Conservation (phyloP, 2,113 vertebrate species). For the Ciconia boyciana region DNA sequence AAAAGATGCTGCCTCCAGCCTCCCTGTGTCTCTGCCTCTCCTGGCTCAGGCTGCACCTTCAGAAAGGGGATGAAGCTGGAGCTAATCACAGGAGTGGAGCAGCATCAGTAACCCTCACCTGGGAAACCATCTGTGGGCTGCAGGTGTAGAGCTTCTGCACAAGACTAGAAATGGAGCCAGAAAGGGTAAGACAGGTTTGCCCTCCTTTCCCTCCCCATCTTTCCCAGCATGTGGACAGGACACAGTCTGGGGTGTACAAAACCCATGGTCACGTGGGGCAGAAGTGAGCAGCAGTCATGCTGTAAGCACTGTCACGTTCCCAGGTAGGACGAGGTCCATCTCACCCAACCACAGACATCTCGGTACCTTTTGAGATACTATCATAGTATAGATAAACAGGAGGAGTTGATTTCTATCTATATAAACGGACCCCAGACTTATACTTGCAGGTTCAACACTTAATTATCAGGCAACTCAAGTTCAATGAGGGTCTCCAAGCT, state of each 20-base stretch:
- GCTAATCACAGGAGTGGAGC: background rate
- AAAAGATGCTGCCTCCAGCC: background rate
- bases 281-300: background rate
- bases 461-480: background rate
- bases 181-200: background rate
- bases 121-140: background rate
- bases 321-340: background rate
- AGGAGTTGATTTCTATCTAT: background rate
- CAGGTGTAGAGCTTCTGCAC: background rate
- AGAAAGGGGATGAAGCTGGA: background rate
- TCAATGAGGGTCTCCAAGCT: background rate
- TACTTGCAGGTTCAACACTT: background rate
- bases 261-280: accelerated
- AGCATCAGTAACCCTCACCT: background rate
- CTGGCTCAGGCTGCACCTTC: background rate
- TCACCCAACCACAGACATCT: background rate
- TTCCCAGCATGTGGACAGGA: background rate
- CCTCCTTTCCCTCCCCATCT: background rate
- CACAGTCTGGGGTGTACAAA: background rate
- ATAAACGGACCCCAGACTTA: background rate
- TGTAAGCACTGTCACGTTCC: background rate
- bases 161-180: background rate
- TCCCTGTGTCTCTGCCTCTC: background rate
- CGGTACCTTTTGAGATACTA: background rate
- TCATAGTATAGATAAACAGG: background rate